phyloP scores from a whole-genome alignment of 1,140 invertebrate genomes.

The Caligus rogercresseyi region DNA sequence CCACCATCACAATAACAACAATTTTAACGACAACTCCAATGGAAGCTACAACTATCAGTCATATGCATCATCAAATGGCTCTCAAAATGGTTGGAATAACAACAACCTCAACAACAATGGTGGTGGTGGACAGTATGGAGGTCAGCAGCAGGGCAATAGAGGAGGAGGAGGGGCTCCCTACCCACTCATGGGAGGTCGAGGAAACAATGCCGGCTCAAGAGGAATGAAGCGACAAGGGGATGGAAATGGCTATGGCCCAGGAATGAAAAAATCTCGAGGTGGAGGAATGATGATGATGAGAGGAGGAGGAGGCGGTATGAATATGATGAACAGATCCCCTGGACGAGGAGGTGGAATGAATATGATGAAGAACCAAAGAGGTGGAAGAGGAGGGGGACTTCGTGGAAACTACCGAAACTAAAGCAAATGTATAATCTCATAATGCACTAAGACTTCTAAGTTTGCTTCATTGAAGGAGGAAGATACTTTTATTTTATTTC shows the following conservation, averaged over 20 bases:
- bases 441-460: too few species aligned
- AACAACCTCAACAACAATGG: too few species aligned
- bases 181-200: not conserved
- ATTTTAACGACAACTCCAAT: not conserved
- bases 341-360: not conserved
- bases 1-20: not conserved
- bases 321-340: too few species aligned
- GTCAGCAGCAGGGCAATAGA: not conserved
- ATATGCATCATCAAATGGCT: not conserved
- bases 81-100: too few species aligned
- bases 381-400: not conserved
- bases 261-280: not conserved
- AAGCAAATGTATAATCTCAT: too few species aligned
- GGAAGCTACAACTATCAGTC: not conserved
- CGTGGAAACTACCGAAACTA: constrained; percentile 17
- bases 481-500: too few species aligned
- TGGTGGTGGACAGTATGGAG: not conserved
- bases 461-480: too few species aligned
- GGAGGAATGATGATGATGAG: too few species aligned
- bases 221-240: not conserved
- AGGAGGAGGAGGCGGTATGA: not conserved
- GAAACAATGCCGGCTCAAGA: not conserved
- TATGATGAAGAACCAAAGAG: too few species aligned
- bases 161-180: too few species aligned
- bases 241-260: not conserved